These are phyloP conservation scores for Morelia viridis DNA, from an alignment of 2,797 vertebrate genomes.

Conservation along the genomic window DNA sequence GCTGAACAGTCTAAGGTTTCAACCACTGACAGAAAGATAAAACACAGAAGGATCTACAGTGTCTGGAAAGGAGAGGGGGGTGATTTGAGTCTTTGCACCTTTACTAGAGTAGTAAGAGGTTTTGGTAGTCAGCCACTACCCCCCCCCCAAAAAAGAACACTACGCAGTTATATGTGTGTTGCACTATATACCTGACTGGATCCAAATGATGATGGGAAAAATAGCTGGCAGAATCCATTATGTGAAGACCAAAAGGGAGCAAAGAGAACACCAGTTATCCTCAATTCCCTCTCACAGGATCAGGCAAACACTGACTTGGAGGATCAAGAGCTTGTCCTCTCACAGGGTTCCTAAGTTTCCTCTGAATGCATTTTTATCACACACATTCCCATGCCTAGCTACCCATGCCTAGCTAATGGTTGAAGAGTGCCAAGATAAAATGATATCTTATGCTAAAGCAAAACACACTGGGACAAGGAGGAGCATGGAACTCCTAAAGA, in stretches of 20 bases:
- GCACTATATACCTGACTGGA: not conserved
- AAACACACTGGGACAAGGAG: not conserved
- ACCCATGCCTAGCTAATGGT: not conserved
- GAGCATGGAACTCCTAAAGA: not conserved
- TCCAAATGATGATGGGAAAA: not conserved
- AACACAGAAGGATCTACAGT: not conserved
- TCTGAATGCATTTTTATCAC: not conserved
- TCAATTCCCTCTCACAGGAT: not conserved
- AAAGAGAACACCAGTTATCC: not conserved
- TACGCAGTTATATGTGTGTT: not conserved
- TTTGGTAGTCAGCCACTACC: not conserved
- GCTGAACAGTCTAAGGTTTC: not conserved
- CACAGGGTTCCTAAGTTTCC: not conserved
- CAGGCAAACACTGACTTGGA: not conserved
- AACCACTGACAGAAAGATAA: not conserved
- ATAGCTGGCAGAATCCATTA: not conserved
- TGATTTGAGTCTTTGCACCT: not conserved
- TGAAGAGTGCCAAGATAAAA: not conserved
- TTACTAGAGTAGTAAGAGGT: no score
- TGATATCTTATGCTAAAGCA: not conserved
- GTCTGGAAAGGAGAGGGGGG: not conserved
- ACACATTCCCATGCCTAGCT: not conserved
- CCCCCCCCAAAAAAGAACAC: no score
- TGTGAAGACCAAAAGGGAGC: not conserved
- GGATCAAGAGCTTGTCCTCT: not conserved